These are phyloP conservation scores for Esox lucius DNA, from an alignment of 2,797 vertebrate species.

Conservation along the genomic window DNA sequence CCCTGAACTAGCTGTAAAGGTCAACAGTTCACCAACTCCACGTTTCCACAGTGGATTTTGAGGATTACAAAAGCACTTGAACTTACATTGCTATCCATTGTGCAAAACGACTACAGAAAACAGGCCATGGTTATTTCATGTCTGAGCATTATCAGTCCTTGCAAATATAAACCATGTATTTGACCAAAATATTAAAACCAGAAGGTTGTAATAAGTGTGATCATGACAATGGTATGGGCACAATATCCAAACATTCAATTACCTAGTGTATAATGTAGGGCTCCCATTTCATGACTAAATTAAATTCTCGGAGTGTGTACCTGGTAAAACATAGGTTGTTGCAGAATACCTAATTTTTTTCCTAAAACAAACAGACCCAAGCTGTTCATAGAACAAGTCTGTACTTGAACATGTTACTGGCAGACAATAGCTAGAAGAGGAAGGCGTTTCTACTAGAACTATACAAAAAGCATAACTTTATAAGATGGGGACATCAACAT, in stretches of 20 bases:
- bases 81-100: not conserved
- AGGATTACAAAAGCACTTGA: not conserved
- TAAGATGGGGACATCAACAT: not conserved
- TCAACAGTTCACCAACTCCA: not conserved
- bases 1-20: not conserved
- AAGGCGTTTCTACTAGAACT: too few species aligned
- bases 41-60: not conserved
- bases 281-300: not conserved
- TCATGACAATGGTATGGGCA: not conserved
- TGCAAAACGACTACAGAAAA: not conserved
- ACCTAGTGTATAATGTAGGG: not conserved
- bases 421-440: conserved; percentile 15
- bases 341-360: not conserved
- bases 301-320: not conserved
- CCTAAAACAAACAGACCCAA: not conserved
- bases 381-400: conserved; percentile 30
- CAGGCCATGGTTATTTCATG: not conserved
- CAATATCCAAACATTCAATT: not conserved
- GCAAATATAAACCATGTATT: not conserved
- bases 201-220: not conserved
- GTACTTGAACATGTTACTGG: conserved; percentile 21
- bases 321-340: not conserved
- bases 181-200: not conserved
- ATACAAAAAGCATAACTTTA: not conserved
- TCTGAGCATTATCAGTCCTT: not conserved